Conservation (phyloP, 2,797 vertebrate genomes). For the Lindbergichthys nudifrons region DNA sequence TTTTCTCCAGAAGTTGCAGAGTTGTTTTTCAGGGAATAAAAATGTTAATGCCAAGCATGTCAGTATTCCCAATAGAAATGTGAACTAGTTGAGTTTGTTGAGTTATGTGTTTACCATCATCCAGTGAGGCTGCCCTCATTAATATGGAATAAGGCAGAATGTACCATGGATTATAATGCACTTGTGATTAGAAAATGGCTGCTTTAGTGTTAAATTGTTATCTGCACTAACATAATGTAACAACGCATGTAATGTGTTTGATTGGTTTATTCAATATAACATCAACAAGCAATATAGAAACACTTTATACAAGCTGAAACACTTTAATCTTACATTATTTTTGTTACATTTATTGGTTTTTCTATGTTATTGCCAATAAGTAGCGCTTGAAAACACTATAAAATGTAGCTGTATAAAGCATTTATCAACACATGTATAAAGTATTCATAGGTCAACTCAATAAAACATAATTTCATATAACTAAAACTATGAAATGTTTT, state of each 20-base stretch:
- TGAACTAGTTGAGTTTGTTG: constrained; percentile 71
- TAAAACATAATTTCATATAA: not conserved
- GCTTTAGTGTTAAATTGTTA: not conserved
- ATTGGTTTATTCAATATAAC: not conserved
- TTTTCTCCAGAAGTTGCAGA: constrained; percentile 71
- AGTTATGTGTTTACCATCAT: constrained; percentile 60
- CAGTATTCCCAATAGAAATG: constrained; percentile 70
- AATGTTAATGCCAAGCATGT: constrained; percentile 71
- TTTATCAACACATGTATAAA: not conserved
- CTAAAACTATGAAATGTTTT: not conserved
- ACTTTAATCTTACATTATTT: not conserved
- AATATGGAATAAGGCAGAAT: constrained; percentile 52
- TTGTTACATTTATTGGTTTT: not conserved
- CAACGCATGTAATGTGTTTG: not conserved
- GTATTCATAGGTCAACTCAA: not conserved
- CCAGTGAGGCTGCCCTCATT: constrained; percentile 48
- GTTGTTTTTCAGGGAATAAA: constrained; percentile 73
- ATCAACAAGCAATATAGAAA: not conserved
- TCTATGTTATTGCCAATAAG: not conserved
- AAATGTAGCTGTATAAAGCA: not conserved
- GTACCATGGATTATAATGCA: constrained; percentile 37
- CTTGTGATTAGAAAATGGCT: constrained; percentile 17
- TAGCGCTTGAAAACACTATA: not conserved
- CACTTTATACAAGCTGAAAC: not conserved
- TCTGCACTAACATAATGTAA: not conserved